Conservation (phyloP, 2,113 vertebrate species). For the Lasiurus borealis region DNA sequence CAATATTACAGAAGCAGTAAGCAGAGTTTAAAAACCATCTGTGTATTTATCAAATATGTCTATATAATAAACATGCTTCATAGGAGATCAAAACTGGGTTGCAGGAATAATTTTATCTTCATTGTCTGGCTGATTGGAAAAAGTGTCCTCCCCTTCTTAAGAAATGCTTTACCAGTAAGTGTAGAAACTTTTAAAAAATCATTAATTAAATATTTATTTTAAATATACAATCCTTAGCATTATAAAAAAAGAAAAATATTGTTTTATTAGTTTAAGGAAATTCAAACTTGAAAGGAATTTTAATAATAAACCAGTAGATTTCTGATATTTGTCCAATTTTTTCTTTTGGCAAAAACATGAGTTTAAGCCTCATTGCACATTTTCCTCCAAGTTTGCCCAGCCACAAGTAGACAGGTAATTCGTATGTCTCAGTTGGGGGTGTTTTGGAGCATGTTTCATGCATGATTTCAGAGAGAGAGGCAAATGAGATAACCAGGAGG, state of each 20-base stretch:
- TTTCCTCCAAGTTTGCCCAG: slow-evolving; percentile 46
- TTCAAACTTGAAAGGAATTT: slow-evolving; percentile 31
- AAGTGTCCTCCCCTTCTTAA: background rate
- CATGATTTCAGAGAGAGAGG: slow-evolving; percentile 75
- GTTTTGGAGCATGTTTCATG: slow-evolving; percentile 65
- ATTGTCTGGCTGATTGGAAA: slow-evolving; percentile 14
- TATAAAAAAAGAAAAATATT: slow-evolving; percentile 15
- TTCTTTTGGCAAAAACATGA: background rate
- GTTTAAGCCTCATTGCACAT: slow-evolving; percentile 65
- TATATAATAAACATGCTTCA: slow-evolving; percentile 56
- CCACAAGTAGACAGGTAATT: slow-evolving; percentile 72
- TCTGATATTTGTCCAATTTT: slow-evolving; percentile 44
- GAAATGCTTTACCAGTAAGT: background rate
- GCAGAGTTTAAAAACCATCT: slow-evolving; percentile 62
- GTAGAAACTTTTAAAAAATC: slow-evolving; percentile 2
- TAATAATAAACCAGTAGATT: slow-evolving; percentile 51
- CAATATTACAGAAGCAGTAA: slow-evolving; percentile 26
- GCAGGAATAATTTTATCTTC: background rate
- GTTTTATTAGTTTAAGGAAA: slow-evolving; percentile 34
- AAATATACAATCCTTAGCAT: background rate
- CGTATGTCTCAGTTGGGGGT: slow-evolving; percentile 76
- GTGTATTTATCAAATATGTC: slow-evolving; percentile 54
- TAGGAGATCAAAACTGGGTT: background rate
- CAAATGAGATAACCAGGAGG: slow-evolving; percentile 73
- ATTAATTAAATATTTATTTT: slow-evolving; percentile 59